A percentile compares a stretch with the other conserved stretches of the same genome.
Conservation (phyloP, 2,888 invertebrate species). For the Elmis aenea region DNA sequence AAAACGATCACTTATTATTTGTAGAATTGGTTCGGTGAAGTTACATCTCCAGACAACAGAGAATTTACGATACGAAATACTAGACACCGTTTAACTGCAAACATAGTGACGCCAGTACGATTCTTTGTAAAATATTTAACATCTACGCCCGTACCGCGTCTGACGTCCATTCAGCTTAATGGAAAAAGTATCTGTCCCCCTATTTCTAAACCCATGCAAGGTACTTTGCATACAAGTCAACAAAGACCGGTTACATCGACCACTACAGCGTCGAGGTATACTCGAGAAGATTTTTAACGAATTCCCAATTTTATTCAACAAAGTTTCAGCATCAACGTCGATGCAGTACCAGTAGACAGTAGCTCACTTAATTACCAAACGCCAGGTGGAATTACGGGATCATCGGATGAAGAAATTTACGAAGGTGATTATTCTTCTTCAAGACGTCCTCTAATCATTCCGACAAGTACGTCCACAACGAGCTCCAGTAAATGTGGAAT, state of each 20-base stretch:
- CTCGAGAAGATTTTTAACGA: too few relatives aligned
- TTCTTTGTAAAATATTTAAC: constrained; percentile 59
- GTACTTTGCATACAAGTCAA: too few relatives aligned
- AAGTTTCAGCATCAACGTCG: too few relatives aligned
- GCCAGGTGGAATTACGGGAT: too few relatives aligned
- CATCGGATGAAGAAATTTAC: constrained; percentile 27
- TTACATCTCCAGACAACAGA: constrained; percentile 52
- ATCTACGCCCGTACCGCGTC: constrained; percentile 47
- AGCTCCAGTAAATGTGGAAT: constrained; percentile 43
- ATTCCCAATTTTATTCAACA: too few relatives aligned
- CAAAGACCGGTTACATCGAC: constrained; percentile 7
- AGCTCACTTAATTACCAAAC: too few relatives aligned
- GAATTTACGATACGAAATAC: constrained; percentile 54
- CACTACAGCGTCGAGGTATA: constrained; percentile 8
- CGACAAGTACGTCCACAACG: constrained; percentile 4
- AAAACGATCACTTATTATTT: constrained; percentile 17
- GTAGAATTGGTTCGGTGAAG: constrained; percentile 56
- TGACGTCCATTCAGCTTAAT: constrained; percentile 51
- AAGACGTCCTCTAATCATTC: constrained; percentile 11
- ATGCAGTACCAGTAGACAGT: too few relatives aligned
- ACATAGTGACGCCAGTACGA: constrained; percentile 51
- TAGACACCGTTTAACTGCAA: constrained; percentile 53
- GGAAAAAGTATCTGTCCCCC: constrained; percentile 40
- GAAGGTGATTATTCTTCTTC: constrained; percentile 30
- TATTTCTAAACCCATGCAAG: too few relatives aligned